Evolutionary conservation across 2,888 invertebrate genomes (phyloP), one percentile per base, ranked within the genome.

Genomic region (Callinectes sapidus): DNA sequence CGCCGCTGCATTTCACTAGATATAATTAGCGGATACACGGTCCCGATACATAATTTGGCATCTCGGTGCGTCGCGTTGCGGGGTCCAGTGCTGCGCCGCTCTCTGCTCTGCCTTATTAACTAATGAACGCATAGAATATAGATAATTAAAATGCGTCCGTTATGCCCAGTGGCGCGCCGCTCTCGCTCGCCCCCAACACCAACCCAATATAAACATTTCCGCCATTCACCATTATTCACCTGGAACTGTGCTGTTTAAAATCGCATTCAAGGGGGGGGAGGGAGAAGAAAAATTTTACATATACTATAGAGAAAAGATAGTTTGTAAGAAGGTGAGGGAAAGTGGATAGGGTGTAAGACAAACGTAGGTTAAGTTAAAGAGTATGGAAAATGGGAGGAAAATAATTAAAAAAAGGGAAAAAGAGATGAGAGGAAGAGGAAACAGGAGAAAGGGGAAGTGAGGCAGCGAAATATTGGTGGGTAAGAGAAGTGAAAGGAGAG

Each of bases 11-110:
- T 71, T 71, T 28, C 71, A 10, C n/a, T 61, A 28, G 23, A 71
- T 71, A 71, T 71, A 71, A 71, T 71, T 71, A 71, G 71, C 71
- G 71, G 71, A 28, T 71, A 71, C 71, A 71, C 23, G 71, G 71
- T 5, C n/a, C 28, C 28, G 71, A 71, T 71, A 71, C 71, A 71
- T 71, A 71, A 71, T 71, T 71, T 71, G 71, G 71, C 71, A 28
- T 71, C 71, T 71, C 71, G n/a, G 71, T 71, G 71, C 18, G 28
- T 28, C 2, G n/a, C 55, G 55, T 55, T 18, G 61, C 61, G 61
- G 61, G 55, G 55, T 3, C 8, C 55, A 55, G 55, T 14, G 16
- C 23, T 61, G 16, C 18, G 18, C 61, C 71, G 23, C 61, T 61
- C 61, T 71, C 28, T 71, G 28, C 61, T 71, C 28, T 71, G 28